Base-by-base conservation (phyloP, 1,140 invertebrate genomes). In the Procambarus virginalis region DNA sequence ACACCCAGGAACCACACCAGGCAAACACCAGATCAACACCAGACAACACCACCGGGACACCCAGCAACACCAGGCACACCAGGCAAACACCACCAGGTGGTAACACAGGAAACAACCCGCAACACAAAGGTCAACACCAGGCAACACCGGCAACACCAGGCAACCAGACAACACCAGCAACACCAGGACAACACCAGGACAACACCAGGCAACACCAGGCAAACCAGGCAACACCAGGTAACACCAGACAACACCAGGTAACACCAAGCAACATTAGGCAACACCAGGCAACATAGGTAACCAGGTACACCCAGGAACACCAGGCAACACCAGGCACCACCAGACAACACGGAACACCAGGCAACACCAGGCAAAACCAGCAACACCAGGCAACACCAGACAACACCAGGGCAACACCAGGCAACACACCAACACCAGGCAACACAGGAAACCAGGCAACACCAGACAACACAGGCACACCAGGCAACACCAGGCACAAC, bases 381-480 rank as follows among this genome's bases (percentile, higher is more conserved):
- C 60, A 64, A 20, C 60, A 64, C 60, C 5, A 58, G n/a, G 70
- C 70, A 75, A 20, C 75, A 76, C 46, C 8, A 14, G 75, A 14
- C 3, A 76, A n/a, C 75, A 76, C 46, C 75, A 76, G 46, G 75
- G 75, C 75, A 76, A n/a, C 46, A 76, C 75, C 75, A 76, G 75
- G 75, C 75, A 76, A n/a, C 75, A 76, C 75, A 5, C 10, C 34
- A 73, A 45, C 70, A 73, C 34, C 70, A 73, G 70, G 70, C 70
- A 73, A 45, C 70, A 73, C 70, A 4, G 17, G 34, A 14, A 4
- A 68, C 64, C 64, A 68, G 64, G 64, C n/a, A 73, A 45, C 70
- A 73, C 34, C 70, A 73, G 70, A 14, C 70, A 73, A 45, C 70
- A 73, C 70, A 4, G 17, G 70, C 10, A n/a, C n/a, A 68, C 64